phyloP scores from a whole-genome alignment of 2,888 invertebrate species.

The Carpatolechia fugitivella region DNA sequence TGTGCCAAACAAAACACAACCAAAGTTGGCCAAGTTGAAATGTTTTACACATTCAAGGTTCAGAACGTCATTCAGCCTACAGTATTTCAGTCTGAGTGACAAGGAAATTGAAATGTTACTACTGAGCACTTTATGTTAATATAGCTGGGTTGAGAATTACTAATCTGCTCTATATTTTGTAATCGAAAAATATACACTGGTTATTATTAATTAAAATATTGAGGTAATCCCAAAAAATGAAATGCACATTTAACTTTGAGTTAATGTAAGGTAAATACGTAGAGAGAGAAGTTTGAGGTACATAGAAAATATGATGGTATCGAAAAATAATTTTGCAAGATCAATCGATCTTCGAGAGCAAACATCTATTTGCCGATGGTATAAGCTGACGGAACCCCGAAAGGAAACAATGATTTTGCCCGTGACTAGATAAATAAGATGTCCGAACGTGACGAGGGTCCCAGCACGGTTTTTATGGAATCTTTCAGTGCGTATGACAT shows the following conservation, averaged over 20 bases:
- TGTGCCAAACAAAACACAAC: conserved; percentile 54
- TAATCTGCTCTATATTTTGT: too few species aligned
- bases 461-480: conserved; percentile 72
- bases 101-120: too few species aligned
- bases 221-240: too few species aligned
- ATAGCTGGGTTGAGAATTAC: too few species aligned
- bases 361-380: not conserved
- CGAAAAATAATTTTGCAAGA: not conserved
- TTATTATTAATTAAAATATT: too few species aligned
- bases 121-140: too few species aligned
- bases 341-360: not conserved
- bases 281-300: not conserved
- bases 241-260: too few species aligned
- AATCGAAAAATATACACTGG: too few species aligned
- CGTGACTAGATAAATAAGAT: conserved; percentile 76
- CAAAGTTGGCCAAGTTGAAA: not conserved
- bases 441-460: conserved; percentile 74
- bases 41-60: not conserved
- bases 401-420: conserved; percentile 74
- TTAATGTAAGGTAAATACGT: not conserved
- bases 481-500: conserved; percentile 52
- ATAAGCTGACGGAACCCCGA: conserved; percentile 26
- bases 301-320: not conserved
- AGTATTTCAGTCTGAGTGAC: too few species aligned
- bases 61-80: not conserved